These are phyloP conservation scores for Ephydatia muelleri DNA, from an alignment of 37 sponge, comb jelly and placozoan species.

Conservation along the genomic window DNA sequence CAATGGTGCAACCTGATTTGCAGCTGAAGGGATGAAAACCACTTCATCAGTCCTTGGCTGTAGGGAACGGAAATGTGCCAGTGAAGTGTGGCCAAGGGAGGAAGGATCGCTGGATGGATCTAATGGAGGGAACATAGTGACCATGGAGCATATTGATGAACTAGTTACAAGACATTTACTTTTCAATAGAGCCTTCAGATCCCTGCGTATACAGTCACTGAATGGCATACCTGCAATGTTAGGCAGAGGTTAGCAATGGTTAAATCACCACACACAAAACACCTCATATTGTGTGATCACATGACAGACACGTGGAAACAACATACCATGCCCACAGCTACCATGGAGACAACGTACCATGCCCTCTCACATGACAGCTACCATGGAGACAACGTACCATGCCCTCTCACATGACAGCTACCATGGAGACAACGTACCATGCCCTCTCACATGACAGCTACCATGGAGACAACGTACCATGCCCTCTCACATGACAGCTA, in stretches of 20 bases:
- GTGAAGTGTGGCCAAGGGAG: no score
- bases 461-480: background rate
- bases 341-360: background rate
- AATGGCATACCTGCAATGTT: background rate
- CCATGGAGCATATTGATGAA: background rate
- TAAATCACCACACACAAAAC: background rate
- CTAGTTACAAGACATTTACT: background rate
- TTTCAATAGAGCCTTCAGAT: background rate
- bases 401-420: no score
- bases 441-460: no score
- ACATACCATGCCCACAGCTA: background rate
- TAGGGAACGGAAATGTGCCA: background rate
- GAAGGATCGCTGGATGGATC: background rate
- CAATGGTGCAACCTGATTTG: background rate
- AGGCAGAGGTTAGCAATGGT: background rate
- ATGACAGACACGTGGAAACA: background rate
- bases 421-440: constrained; percentile 15
- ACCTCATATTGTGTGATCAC: no score
- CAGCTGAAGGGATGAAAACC: no score
- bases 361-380: background rate
- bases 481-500: background rate
- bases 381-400: background rate
- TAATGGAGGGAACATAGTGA: background rate
- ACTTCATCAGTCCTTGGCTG: background rate
- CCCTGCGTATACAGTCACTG: background rate